Percentiles rank a stretch among this genome's conserved stretches.
Evolutionary conservation across 1,140 invertebrate genomes (phyloP).

Genomic region (Drosophila bipectinata): DNA sequence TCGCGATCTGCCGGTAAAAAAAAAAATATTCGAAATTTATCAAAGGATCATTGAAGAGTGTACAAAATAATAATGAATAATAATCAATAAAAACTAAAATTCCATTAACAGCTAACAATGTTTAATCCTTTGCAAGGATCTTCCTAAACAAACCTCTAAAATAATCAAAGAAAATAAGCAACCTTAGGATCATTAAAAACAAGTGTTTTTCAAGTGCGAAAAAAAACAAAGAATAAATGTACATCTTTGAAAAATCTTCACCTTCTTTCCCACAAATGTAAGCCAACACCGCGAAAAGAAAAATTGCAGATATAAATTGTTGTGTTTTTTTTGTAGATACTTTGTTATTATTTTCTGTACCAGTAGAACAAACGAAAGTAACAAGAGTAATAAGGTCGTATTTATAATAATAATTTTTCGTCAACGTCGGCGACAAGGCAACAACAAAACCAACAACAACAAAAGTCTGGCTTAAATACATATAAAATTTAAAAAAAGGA

Average conservation of each 20-base stretch:
- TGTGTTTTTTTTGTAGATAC: slow-evolving; percentile 14
- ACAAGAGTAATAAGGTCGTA: slow-evolving; percentile 82
- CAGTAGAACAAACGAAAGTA: slow-evolving; percentile 71
- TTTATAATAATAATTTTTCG: slow-evolving; percentile 79
- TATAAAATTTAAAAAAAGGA: slow-evolving; percentile 5
- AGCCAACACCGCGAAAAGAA: slow-evolving; percentile 26
- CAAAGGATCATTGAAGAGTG: background rate
- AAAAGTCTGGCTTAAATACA: background rate
- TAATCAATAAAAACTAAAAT: background rate
- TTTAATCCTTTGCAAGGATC: background rate
- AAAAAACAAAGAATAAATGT: background rate
- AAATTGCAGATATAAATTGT: slow-evolving; percentile 49
- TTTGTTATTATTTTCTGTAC: slow-evolving; percentile 12
- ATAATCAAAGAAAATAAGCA: slow-evolving; percentile 11
- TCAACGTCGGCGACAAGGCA: slow-evolving; percentile 62
- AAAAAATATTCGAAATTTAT: slow-evolving; percentile 6
- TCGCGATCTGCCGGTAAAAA: slow-evolving; percentile 54
- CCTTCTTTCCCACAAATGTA: slow-evolving; percentile 33
- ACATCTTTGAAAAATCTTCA: slow-evolving; percentile 9
- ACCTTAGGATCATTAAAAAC: slow-evolving; percentile 25
- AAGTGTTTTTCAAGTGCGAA: slow-evolving; percentile 39
- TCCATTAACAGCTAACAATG: background rate
- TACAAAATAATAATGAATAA: background rate
- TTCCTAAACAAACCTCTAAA: background rate
- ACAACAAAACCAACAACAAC: slow-evolving; percentile 30